These are phyloP conservation scores for Microtus montanus DNA, from an alignment of 2,113 vertebrate genomes.

Conservation along the genomic window DNA sequence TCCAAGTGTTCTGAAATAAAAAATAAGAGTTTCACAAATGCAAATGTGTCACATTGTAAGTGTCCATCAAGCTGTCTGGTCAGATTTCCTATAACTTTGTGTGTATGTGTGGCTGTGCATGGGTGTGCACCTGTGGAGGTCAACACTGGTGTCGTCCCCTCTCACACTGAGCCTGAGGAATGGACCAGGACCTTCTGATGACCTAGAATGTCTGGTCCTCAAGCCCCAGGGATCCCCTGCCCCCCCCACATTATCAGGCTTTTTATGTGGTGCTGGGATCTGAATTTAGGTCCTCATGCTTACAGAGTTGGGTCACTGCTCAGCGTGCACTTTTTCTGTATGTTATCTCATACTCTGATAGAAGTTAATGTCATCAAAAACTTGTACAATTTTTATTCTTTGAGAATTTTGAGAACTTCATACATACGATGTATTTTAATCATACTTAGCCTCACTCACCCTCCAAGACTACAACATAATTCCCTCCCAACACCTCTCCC, in stretches of 20 bases:
- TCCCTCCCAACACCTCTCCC: background rate
- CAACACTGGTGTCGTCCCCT: background rate
- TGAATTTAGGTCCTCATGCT: too few species aligned
- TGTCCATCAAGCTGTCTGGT: background rate
- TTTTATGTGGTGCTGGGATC: background rate
- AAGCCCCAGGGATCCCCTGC: background rate
- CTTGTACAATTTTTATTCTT: background rate
- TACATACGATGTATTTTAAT: too few species aligned
- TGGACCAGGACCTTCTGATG: background rate
- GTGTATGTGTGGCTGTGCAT: background rate
- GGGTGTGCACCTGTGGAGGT: background rate
- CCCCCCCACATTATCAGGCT: background rate
- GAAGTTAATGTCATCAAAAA: background rate
- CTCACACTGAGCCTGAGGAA: background rate
- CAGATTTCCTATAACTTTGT: background rate
- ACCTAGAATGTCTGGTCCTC: too few species aligned
- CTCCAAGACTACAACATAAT: background rate
- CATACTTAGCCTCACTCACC: too few species aligned
- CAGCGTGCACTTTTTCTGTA: background rate
- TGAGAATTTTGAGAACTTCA: too few species aligned
- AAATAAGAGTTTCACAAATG: background rate
- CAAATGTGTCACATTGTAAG: background rate
- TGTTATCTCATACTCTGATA: background rate
- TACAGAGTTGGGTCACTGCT: accelerated
- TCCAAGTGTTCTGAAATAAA: background rate